phyloP scores from a whole-genome alignment of 1,140 invertebrate species.

The Ptiloglossa arizonensis region DNA sequence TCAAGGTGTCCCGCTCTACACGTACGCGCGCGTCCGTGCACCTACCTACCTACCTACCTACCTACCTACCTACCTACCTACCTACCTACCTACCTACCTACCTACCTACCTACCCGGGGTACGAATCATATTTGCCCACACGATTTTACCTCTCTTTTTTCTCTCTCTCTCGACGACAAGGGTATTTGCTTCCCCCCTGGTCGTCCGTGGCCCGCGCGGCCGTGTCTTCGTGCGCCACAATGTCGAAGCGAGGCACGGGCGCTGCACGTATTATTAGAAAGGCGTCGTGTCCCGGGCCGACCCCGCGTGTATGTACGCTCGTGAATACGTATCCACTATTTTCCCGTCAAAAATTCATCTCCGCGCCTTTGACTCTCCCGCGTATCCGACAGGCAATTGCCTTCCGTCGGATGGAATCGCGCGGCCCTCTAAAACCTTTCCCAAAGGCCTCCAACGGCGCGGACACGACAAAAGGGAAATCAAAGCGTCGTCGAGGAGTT shows the following conservation, averaged over 20 bases:
- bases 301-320: constrained; percentile 4
- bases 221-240: constrained; percentile 8
- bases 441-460: constrained; percentile 31
- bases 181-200: constrained; percentile 22
- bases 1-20: constrained; percentile 4
- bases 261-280: constrained; percentile 38
- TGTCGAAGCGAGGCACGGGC: constrained; percentile 17
- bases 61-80: too few species aligned
- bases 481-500: constrained; percentile 63
- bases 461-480: constrained; percentile 56
- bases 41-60: too few species aligned
- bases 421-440: constrained; percentile 36
- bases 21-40: too few species aligned
- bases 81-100: too few species aligned
- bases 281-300: constrained; percentile 6
- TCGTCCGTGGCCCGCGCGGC: too few species aligned
- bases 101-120: background rate
- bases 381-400: constrained; percentile 45
- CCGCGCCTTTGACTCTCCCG: constrained; percentile 27
- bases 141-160: constrained; percentile 12
- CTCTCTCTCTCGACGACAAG: background rate
- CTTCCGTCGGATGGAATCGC: constrained; percentile 41
- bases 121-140: constrained; percentile 8
- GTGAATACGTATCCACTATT: constrained; percentile 43
- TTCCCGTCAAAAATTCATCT: constrained; percentile 47